Conservation (phyloP, 1,140 invertebrate species). For the Argopecten irradians region DNA sequence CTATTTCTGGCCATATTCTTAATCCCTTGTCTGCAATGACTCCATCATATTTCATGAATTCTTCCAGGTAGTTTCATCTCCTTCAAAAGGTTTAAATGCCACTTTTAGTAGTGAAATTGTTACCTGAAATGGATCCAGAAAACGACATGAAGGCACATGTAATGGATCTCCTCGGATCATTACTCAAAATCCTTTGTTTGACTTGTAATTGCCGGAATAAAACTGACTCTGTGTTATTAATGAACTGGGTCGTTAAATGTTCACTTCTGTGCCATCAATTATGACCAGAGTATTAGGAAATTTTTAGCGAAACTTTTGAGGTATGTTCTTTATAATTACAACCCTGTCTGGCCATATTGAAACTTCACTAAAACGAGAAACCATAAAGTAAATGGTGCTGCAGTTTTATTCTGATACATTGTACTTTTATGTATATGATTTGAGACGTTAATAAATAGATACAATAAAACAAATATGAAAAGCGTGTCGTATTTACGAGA, state of each 20-base stretch:
- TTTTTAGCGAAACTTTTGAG: neutral
- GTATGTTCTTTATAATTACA: neutral
- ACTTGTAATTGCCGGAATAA: conserved; percentile 60
- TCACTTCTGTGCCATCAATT: neutral
- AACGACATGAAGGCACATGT: conserved; percentile 52
- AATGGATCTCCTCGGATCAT: conserved; percentile 50
- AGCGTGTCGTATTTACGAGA: no score
- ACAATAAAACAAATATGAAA: no score
- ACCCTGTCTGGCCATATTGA: neutral
- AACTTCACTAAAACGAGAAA: neutral
- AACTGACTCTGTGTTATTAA: conserved; percentile 42
- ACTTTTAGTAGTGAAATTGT: conserved; percentile 46
- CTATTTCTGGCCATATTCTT: no score
- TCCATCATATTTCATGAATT: no score
- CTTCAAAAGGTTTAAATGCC: conserved; percentile 26
- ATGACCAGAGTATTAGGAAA: no score
- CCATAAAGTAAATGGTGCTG: neutral
- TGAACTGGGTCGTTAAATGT: neutral
- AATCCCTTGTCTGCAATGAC: no score
- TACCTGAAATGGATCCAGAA: conserved; percentile 54
- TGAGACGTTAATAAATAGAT: no score
- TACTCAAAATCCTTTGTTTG: conserved; percentile 41
- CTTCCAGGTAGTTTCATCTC: no score
- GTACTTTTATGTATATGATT: no score
- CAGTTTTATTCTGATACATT: no score